Evolutionary conservation across 2,888 invertebrate species (phyloP).

Genomic region (Mantis religiosa): DNA sequence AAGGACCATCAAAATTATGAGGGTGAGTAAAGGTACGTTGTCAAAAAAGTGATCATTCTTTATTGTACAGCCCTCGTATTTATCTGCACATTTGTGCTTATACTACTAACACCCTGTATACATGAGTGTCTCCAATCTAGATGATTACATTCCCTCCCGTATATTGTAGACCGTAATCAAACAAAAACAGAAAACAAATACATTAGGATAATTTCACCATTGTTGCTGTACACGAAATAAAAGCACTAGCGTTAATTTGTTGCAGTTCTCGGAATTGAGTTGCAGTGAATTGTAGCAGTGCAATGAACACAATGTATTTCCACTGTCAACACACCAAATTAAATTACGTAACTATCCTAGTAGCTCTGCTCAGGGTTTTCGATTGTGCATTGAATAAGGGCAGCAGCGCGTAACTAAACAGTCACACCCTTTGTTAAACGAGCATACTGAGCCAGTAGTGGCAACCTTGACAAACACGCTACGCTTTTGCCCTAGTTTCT

Average conservation of each 20-base stretch:
- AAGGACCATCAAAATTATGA: no score
- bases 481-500: background rate
- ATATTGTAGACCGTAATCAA: no score
- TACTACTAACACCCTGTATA: no score
- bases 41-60: no score
- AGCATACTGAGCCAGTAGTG: background rate
- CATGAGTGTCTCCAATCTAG: no score
- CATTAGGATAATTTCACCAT: no score
- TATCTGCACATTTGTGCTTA: no score
- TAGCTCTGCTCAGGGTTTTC: background rate
- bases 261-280: background rate
- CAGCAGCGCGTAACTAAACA: background rate
- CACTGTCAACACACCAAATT: background rate
- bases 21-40: no score
- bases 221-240: no score
- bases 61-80: no score
- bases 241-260: background rate
- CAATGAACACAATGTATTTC: background rate
- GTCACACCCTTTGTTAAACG: background rate
- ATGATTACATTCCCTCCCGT: no score
- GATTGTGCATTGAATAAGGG: background rate
- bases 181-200: no score
- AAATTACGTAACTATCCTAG: background rate
- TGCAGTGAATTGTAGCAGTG: background rate
- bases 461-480: background rate